These are phyloP conservation scores for Chymomyza amoena DNA, from an alignment of 2,888 invertebrate genomes.

Conservation along the genomic window DNA sequence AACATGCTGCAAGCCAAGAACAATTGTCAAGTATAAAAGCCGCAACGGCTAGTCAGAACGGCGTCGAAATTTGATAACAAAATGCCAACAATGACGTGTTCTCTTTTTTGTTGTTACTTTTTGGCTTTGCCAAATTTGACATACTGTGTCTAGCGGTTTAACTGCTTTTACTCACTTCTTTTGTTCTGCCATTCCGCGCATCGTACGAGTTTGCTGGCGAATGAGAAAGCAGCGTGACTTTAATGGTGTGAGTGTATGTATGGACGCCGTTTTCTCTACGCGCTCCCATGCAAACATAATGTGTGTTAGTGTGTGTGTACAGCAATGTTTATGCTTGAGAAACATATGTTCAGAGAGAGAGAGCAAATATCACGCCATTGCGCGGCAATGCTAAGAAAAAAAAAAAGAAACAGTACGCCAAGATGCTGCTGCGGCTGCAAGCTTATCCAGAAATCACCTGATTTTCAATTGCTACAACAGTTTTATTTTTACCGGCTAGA, in stretches of 20 bases:
- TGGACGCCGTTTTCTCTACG: slow-evolving; percentile 15
- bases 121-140: slow-evolving; percentile 20
- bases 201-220: slow-evolving; percentile 71
- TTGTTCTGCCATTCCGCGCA: slow-evolving; percentile 48
- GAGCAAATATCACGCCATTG: slow-evolving; percentile 38
- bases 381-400: slow-evolving; percentile 10
- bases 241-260: slow-evolving; percentile 24
- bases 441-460: slow-evolving; percentile 74
- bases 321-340: not conserved
- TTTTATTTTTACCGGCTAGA: not conserved
- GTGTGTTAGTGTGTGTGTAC: slow-evolving; percentile 1
- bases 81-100: not conserved
- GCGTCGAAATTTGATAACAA: not conserved
- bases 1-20: slow-evolving; percentile 7
- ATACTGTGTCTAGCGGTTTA: slow-evolving; percentile 30
- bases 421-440: slow-evolving; percentile 12
- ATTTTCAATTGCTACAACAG: slow-evolving; percentile 68
- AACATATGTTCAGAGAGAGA: not conserved
- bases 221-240: slow-evolving; percentile 58
- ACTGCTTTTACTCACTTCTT: slow-evolving; percentile 41
- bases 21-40: not conserved
- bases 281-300: slow-evolving; percentile 33
- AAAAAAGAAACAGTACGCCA: slow-evolving; percentile 2
- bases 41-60: not conserved
- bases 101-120: slow-evolving; percentile 15